These are phyloP conservation scores for Orchestia grillus DNA, from an alignment of 1,140 invertebrate genomes.

Conservation along the genomic window DNA sequence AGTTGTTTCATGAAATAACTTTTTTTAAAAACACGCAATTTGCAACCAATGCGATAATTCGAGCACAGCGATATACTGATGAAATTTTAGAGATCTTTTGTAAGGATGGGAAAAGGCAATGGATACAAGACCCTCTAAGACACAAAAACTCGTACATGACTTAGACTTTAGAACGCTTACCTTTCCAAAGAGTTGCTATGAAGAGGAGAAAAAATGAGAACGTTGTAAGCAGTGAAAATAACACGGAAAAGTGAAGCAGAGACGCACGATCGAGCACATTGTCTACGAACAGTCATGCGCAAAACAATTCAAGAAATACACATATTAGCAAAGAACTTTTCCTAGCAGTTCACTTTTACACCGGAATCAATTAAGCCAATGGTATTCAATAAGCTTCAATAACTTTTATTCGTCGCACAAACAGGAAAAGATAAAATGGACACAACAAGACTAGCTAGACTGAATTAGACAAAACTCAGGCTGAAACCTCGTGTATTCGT, in stretches of 20 bases:
- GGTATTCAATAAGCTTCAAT: background rate
- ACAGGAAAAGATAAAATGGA: background rate
- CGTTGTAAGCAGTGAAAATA: background rate
- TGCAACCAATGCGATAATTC: background rate
- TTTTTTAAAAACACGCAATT: background rate
- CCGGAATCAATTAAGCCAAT: background rate
- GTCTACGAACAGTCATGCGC: background rate
- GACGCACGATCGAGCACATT: background rate
- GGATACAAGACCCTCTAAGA: background rate
- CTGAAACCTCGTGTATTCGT: background rate
- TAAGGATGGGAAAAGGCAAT: background rate
- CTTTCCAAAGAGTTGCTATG: constrained; percentile 51
- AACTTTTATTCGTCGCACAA: background rate
- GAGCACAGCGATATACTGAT: background rate
- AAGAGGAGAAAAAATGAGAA: constrained; percentile 33
- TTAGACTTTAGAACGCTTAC: constrained; percentile 5
- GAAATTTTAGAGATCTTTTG: background rate
- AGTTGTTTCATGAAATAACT: background rate
- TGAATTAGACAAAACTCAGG: background rate
- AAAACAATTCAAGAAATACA: background rate
- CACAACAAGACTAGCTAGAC: background rate
- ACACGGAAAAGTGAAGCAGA: background rate
- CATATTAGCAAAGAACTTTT: background rate
- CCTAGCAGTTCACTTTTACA: background rate
- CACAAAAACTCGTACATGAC: background rate